Percentiles rank a stretch among this genome's conserved stretches.
These are phyloP conservation scores for Melanotaenia duboulayi DNA, from an alignment of 2,113 vertebrate genomes.

Conservation along the genomic window DNA sequence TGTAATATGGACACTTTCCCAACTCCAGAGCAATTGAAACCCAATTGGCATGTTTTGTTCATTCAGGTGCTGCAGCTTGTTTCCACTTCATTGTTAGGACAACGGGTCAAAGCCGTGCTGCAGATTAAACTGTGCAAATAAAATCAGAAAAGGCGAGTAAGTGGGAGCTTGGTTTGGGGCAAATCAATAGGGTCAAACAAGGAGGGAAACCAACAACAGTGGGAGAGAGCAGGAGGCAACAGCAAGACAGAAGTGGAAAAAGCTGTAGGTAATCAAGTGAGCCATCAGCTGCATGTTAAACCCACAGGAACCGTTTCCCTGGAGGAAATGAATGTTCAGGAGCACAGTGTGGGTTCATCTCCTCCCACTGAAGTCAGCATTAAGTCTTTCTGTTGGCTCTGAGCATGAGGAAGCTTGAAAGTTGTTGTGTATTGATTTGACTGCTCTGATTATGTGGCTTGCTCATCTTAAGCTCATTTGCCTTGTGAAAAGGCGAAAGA, in stretches of 20 bases:
- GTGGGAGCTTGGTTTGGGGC: conserved; percentile 28
- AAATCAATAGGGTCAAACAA: conserved; percentile 72
- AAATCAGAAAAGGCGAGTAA: conserved; percentile 58
- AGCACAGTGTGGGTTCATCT: conserved; percentile 61
- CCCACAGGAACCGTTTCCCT: conserved; percentile 50
- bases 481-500: background rate
- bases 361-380: conserved; percentile 23
- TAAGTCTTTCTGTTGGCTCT: conserved; percentile 12
- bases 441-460: conserved; percentile 16
- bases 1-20: conserved; percentile 34
- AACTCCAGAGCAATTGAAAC: conserved; percentile 43
- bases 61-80: conserved; percentile 55
- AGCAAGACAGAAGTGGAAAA: conserved; percentile 42
- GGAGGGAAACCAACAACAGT: conserved; percentile 38
- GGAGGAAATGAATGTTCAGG: conserved; percentile 63
- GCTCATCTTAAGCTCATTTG: conserved; percentile 8
- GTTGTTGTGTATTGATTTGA: conserved; percentile 32
- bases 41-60: conserved; percentile 53
- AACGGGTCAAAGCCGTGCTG: conserved; percentile 60
- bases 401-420: conserved; percentile 14
- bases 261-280: conserved; percentile 69
- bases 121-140: conserved; percentile 71
- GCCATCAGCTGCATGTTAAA: conserved; percentile 64
- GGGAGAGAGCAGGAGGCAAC: conserved; percentile 34
- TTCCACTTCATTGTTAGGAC: conserved; percentile 62